phyloP scores from a whole-genome alignment of 2,113 vertebrate genomes.

The Coptodon rendalli region DNA sequence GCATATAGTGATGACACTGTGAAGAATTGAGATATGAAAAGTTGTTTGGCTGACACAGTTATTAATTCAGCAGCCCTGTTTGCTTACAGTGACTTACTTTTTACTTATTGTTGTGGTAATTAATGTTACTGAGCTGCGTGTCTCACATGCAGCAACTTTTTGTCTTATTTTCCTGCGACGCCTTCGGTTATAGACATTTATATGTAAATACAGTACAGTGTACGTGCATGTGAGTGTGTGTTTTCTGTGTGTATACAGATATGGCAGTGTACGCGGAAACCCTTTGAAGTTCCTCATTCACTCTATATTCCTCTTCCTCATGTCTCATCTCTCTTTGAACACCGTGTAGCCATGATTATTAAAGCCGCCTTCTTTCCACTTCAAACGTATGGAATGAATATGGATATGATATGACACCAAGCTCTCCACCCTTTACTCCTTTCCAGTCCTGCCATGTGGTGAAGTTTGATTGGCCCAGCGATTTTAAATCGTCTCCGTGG shows the following conservation, averaged over 20 bases:
- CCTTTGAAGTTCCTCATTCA: constrained; percentile 68
- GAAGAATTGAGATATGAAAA: neutral
- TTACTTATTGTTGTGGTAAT: neutral
- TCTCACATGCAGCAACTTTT: neutral
- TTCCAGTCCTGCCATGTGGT: neutral
- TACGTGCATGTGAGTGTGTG: neutral
- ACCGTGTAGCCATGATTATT: constrained; percentile 61
- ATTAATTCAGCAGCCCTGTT: neutral
- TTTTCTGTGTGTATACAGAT: constrained; percentile 23
- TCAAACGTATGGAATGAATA: constrained; percentile 67
- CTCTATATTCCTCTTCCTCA: constrained; percentile 38
- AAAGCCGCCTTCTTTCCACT: constrained; percentile 52
- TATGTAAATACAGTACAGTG: constrained; percentile 46
- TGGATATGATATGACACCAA: constrained; percentile 43
- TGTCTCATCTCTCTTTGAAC: constrained; percentile 63
- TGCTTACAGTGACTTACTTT: neutral
- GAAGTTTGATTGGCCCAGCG: neutral
- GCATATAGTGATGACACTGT: neutral
- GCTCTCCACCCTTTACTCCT: constrained; percentile 4
- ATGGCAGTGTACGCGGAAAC: constrained; percentile 3
- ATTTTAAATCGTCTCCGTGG: neutral
- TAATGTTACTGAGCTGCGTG: neutral
- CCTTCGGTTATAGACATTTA: constrained; percentile 33
- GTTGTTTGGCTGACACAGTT: neutral
- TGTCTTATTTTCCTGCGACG: neutral